phyloP scores from a whole-genome alignment of 92 coral and sea anemone species.

The Palythoa heliodiscus region DNA sequence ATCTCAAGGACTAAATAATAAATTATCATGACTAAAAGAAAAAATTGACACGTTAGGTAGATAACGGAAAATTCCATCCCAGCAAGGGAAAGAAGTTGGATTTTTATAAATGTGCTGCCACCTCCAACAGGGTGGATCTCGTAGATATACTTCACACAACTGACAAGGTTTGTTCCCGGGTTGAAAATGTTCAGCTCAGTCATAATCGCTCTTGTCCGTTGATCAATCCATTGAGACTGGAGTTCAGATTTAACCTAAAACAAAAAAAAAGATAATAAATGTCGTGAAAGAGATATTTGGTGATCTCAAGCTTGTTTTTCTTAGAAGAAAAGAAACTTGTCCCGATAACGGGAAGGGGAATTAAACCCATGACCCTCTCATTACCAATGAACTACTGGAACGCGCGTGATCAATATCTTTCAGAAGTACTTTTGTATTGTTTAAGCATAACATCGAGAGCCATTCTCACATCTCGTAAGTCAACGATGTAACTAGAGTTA shows the following conservation, averaged over 20 bases:
- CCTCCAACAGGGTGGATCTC: constrained; percentile 24
- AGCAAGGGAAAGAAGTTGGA: constrained; percentile 24
- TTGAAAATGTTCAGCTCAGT: constrained; percentile 32
- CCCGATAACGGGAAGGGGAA: too few relatives aligned
- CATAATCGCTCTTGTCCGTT: constrained; percentile 17
- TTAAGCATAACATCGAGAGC: too few relatives aligned
- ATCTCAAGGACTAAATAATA: constrained; percentile 15
- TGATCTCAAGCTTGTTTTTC: too few relatives aligned
- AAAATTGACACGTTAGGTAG: constrained; percentile 28
- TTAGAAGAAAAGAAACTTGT: too few relatives aligned
- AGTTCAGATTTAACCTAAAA: constrained; percentile 25
- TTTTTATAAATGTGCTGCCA: background rate
- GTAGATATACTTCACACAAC: background rate
- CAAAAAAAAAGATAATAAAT: background rate
- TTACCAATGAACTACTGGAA: too few relatives aligned
- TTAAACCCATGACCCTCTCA: too few relatives aligned
- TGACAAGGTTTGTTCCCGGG: constrained; percentile 22
- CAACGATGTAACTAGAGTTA: too few relatives aligned
- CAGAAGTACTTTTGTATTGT: too few relatives aligned
- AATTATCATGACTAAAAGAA: constrained; percentile 23
- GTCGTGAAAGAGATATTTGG: too few relatives aligned
- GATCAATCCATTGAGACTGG: constrained; percentile 28
- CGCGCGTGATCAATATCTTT: too few relatives aligned
- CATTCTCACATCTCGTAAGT: too few relatives aligned
- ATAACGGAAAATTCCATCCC: background rate